Evolutionary conservation across 1,140 invertebrate genomes (phyloP), one percentile per base, ranked within the genome.

Genomic region (Drosophila yakuba): DNA sequence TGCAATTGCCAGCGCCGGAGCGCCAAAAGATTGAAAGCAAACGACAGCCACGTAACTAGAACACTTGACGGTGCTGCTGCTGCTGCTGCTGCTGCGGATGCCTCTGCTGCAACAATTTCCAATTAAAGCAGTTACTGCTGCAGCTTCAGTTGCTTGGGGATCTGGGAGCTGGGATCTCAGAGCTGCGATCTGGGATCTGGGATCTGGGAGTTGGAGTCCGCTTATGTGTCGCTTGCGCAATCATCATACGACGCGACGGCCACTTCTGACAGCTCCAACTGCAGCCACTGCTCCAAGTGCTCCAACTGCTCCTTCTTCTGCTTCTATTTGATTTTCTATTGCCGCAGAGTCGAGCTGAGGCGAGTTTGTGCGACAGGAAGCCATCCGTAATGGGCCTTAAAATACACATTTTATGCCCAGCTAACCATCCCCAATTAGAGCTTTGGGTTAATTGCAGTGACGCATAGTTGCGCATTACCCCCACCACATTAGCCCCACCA

Each of bases 1-100:
- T 89, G 84, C 84, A 89, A 88, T 88, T 86, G 84, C 83, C 50
- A 69, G 68, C 54, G 66, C 38, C 68, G 86, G 79, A 81, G 77
- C 85, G 84, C 84, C 84, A 88, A 88, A 84, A 88, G 84, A 88
- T 88, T 88, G 84, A 88, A 88, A 78, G 84, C 84, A 89, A 80
- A 83, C 84, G 78, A 88, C 84, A 71, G 80, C 80, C 85, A 89
- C 84, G 85, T 89, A 89, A 89, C 84, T 89, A 89, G 84, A 89
- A 89, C 84, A 89, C 84, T 89, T 89, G 84, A 89, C 73, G 84
- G 78, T 80, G 59, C 67, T 75, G 17, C 17, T 17, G 17, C 17
- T 20, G 20, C 20, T 20, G 20, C 20, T 80, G 59, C 62, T 75
- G 56, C 44, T 47, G 63, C 66, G 66, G 67, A 55, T 45, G 67